These are phyloP conservation scores for Stegodyphus mimosarum DNA, from an alignment of 1,140 invertebrate species.

Conservation along the genomic window DNA sequence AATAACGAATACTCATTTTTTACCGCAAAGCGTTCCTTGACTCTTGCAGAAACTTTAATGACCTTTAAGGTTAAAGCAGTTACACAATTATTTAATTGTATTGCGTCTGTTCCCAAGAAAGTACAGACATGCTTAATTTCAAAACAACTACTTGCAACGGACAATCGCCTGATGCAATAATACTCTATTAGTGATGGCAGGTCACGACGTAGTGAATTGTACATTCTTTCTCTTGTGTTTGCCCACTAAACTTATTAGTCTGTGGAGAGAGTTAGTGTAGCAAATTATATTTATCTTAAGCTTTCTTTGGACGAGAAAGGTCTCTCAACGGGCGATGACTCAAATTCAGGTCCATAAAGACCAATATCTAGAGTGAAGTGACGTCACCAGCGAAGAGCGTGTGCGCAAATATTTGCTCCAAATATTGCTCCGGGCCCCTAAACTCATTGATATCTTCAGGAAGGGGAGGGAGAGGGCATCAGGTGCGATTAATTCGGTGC, in stretches of 20 bases:
- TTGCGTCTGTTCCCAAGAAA: too few species aligned
- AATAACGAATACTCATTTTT: too few species aligned
- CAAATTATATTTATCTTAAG: constrained; percentile 57
- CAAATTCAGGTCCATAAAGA: constrained; percentile 55
- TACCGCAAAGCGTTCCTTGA: too few species aligned
- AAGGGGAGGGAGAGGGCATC: constrained; percentile 31
- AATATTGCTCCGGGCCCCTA: constrained; percentile 48
- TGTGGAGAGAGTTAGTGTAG: constrained; percentile 23
- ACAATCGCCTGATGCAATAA: not conserved
- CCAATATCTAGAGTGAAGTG: constrained; percentile 52
- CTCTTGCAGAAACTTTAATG: too few species aligned
- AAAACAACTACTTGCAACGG: too few species aligned
- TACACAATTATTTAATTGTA: too few species aligned
- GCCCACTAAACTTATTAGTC: constrained; percentile 44
- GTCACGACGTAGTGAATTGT: not conserved
- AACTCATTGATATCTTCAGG: constrained; percentile 57
- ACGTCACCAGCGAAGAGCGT: constrained; percentile 49
- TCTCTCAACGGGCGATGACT: constrained; percentile 33
- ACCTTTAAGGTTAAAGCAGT: too few species aligned
- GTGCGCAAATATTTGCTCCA: constrained; percentile 49
- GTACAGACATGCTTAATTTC: too few species aligned
- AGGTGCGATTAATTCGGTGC: constrained; percentile 56
- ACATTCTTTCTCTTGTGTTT: constrained; percentile 6
- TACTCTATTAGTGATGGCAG: constrained; percentile 18
- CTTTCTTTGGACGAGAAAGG: constrained; percentile 17